Base-by-base conservation (phyloP, 2,888 invertebrate genomes). In the Thyatira batis region DNA sequence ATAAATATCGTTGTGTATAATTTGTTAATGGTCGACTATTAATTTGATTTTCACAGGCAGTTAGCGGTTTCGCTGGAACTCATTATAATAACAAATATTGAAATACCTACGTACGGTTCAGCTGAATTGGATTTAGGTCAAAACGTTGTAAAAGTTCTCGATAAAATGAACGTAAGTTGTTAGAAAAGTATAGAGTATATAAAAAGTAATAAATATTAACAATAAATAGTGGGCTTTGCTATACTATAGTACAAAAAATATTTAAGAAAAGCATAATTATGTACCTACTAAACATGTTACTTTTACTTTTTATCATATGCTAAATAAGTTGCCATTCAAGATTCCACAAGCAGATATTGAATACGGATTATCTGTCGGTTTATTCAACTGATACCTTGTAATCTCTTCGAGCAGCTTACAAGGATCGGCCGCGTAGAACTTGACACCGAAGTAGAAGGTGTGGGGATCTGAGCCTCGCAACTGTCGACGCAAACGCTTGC, bases 361-460 rank as follows among this genome's bases (percentile, higher is more conserved):
- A 11, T 33, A 13, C 11, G 6, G 3, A 13, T 33, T 10, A n/a
- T 33, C 33, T 33, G 33, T 33, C 4, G 3, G 4, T 9, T 11
- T 33, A 33, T 33, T 43, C 23, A 23, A 23, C 13, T 13, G 33
- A 44, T 92, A 98, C 98, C 98, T 95, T 56, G 98, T 98, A 75
- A 98, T 98, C 93, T 99, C 98, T 91, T 98, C 98, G 58, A 97
- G 93, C 57, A 99, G 93, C 85, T 98, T 98, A 92, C 98, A 98
- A 0, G 98, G 98, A 92, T 99, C 98, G 0, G 97, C 97, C 2
- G 98, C 98, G 89, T 99, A 99, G 89, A 98, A 99, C 90, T 98
- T 98, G 61, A 99, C 98, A 55, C 98, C 98, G 83, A 99, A 98
- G 89, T 98, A 98, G 73, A 98, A 95, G 55, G 97, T 98, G 87